Conservation (phyloP, 2,113 vertebrate genomes). For the Neoarius graeffei region DNA sequence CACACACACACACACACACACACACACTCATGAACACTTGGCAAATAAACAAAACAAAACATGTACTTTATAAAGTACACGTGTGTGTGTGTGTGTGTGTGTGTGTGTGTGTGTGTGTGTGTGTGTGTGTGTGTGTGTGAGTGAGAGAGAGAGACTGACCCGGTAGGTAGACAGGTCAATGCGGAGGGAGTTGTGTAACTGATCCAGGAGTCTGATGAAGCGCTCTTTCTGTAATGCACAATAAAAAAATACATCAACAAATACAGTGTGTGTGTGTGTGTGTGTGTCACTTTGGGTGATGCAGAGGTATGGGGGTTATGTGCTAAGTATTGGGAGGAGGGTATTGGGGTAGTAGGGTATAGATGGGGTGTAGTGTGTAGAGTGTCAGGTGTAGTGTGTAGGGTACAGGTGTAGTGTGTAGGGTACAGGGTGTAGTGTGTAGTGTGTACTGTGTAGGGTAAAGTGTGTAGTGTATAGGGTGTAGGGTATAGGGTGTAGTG, state of each 20-base stretch:
- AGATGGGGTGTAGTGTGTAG: background rate
- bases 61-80: background rate
- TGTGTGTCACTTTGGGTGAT: background rate
- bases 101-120: background rate
- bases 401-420: background rate
- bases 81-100: background rate
- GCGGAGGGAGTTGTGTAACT: slow-evolving; percentile 95
- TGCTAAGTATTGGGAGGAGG: background rate
- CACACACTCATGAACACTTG: background rate
- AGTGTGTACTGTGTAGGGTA: background rate
- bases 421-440: background rate
- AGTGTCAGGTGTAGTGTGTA: background rate
- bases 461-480: background rate
- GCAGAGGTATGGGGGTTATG: background rate
- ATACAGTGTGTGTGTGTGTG: background rate
- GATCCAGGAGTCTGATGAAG: slow-evolving; percentile 95
- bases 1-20: background rate
- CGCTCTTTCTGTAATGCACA: slow-evolving; percentile 82
- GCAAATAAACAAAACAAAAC: background rate
- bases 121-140: background rate
- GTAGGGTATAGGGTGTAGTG: background rate
- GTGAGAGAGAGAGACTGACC: slow-evolving; percentile 73
- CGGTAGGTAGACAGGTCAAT: slow-evolving; percentile 96
- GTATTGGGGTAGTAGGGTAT: background rate
- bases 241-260: slow-evolving; percentile 13